Base-by-base conservation (phyloP, 2,888 invertebrate genomes). In the Lypha dubia region DNA sequence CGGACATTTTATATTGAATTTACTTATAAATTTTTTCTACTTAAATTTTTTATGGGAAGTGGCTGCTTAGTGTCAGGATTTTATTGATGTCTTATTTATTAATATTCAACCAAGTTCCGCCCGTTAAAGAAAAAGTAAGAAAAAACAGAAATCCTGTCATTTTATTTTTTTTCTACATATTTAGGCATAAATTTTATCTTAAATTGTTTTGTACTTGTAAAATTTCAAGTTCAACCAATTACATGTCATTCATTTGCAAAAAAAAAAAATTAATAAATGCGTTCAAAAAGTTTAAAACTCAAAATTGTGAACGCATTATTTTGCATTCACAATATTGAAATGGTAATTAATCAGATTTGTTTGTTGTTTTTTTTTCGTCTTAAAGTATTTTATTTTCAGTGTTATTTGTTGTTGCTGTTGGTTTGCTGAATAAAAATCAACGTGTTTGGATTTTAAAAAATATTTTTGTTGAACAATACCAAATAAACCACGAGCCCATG, bases 181-280 rank as follows among this genome's bases (percentile, higher is more conserved):
- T 60, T 15, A 6, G 5, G 35, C 35, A 62, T 68, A n/a, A n/a
- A 62, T 49, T 70, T 77, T 77, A 44, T 49, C 60, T 68, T 79
- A 63, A 44, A 28, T 67, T 22, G 15, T n/a, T 38, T 62, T 38
- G 22, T 5, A 13, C 22, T 73, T 11, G 11, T 4, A 13, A 28
- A 60, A 65, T 76, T 84, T 84, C 84, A 84, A 84, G 84, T 84
- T 84, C 84, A 84, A 67, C 3, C 46, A 80, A 75, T 84, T 80
- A 84, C 83, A 84, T 65, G 75, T n/a, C 75, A 46, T 49, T 65
- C 60, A 74, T 68, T 35, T 58, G 32, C 24, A 65, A 22, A 28
- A 58, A 58, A 32, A 49, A 63, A 22, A 20, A 35, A 60, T 35
- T n/a, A n/a, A n/a, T n/a, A n/a, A 38, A 60, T 15, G 15, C 9